Evolutionary conservation across 1,140 invertebrate genomes (phyloP).

Genomic region (Hylyphantes graminicola): DNA sequence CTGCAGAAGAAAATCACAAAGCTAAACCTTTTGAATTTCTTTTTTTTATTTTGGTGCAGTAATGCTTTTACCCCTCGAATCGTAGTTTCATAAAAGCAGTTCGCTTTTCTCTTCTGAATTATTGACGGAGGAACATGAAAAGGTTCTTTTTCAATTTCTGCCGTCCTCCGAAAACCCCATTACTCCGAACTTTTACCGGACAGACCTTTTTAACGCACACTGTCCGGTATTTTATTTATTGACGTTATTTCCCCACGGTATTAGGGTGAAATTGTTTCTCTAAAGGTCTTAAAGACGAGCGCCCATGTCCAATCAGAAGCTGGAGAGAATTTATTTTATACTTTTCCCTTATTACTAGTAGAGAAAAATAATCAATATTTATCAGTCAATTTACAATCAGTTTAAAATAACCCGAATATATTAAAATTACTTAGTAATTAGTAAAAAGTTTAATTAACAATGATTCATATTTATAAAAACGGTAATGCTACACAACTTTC

Average conservation of each 20-base stretch:
- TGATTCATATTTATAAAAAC: too few species aligned
- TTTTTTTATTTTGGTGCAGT: not conserved
- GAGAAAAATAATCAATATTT: constrained; percentile 51
- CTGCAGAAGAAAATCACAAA: not conserved
- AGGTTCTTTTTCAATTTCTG: constrained; percentile 55
- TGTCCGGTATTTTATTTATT: constrained; percentile 34
- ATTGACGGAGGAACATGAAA: constrained; percentile 53
- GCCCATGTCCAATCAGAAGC: not conserved
- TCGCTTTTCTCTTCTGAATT: constrained; percentile 47
- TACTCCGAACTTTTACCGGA: constrained; percentile 44
- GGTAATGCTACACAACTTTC: too few species aligned
- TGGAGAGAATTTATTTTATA: constrained; percentile 14
- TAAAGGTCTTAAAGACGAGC: constrained; percentile 29
- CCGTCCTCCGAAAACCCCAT: constrained; percentile 40
- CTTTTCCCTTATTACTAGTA: constrained; percentile 13
- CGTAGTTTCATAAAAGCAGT: constrained; percentile 53
- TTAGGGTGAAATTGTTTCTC: constrained; percentile 47
- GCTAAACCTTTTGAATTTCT: constrained; percentile 35
- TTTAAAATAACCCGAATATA: too few species aligned
- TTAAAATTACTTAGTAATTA: too few species aligned
- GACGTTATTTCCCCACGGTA: constrained; percentile 42
- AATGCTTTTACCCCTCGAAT: constrained; percentile 24
- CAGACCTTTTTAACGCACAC: constrained; percentile 32
- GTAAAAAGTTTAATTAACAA: too few species aligned
- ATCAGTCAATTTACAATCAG: too few species aligned